These are phyloP conservation scores for Pteropus rufus DNA, from an alignment of 2,797 vertebrate genomes.

Conservation along the genomic window DNA sequence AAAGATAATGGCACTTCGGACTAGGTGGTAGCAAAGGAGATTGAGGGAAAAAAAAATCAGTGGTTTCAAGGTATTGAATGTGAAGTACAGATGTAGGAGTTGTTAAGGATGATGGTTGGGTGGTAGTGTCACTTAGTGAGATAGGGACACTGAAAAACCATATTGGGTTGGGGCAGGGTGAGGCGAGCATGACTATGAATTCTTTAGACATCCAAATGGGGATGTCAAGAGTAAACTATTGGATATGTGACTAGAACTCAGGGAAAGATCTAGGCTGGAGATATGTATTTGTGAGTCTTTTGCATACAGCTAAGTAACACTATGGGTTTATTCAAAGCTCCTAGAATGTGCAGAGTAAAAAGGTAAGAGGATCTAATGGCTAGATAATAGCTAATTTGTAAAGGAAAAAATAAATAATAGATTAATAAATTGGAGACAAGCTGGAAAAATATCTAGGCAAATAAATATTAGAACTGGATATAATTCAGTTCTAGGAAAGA, in stretches of 20 bases:
- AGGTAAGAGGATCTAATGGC: not conserved
- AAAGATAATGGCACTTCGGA: not conserved
- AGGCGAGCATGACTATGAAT: not conserved
- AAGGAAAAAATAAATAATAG: not conserved
- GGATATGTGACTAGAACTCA: not conserved
- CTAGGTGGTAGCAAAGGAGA: not conserved
- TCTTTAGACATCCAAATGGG: not conserved
- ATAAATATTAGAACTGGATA: not conserved
- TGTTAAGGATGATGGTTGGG: not conserved
- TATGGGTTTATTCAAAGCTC: not conserved
- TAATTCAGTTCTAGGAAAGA: not conserved
- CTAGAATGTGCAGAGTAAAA: not conserved
- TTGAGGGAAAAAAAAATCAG: not conserved
- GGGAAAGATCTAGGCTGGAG: not conserved
- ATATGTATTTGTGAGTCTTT: not conserved
- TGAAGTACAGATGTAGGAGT: not conserved
- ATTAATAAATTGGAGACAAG: not conserved
- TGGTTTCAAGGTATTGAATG: not conserved
- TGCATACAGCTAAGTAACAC: not conserved
- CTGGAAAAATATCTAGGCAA: conserved; percentile 6
- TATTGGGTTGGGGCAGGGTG: not conserved
- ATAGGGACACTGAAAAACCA: not conserved
- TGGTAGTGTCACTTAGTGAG: not conserved
- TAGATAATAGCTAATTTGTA: not conserved
- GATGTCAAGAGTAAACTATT: not conserved